Evolutionary conservation across 2,113 vertebrate genomes (phyloP).

Genomic region (Lethenteron reissneri): DNA sequence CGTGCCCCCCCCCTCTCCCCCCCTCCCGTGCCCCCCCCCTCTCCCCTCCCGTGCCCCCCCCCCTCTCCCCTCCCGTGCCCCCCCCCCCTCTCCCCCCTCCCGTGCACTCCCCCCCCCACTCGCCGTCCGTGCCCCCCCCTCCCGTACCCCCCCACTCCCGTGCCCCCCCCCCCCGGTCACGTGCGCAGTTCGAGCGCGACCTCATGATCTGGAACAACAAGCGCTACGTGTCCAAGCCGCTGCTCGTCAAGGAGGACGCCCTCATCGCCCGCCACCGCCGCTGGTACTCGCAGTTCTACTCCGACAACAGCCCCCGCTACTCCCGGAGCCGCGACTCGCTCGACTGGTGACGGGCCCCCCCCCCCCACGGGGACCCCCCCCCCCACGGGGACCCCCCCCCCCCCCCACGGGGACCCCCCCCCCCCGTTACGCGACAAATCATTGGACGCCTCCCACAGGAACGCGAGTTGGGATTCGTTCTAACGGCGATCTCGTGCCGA

Average conservation of each 20-base stretch:
- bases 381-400: constrained; percentile 1
- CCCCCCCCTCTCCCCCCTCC: too few species aligned
- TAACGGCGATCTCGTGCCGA: too few species aligned
- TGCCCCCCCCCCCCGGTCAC: too few species aligned
- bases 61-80: too few species aligned
- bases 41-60: too few species aligned
- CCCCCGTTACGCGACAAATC: not conserved
- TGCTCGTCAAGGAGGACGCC: constrained; percentile 40
- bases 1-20: too few species aligned
- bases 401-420: constrained; percentile 7
- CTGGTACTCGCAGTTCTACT: constrained; percentile 53
- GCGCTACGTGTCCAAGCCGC: constrained; percentile 31
- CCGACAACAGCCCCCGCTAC: constrained; percentile 25
- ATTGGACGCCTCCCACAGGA: not conserved
- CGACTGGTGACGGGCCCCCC: constrained; percentile 27
- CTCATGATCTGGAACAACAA: constrained; percentile 62
- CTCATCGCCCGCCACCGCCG: constrained; percentile 35
- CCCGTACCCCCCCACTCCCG: too few species aligned
- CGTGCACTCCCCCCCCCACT: too few species aligned
- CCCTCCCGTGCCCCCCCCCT: too few species aligned
- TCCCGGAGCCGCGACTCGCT: constrained; percentile 19
- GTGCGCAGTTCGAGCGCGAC: constrained; percentile 36
- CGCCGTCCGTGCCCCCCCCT: too few species aligned
- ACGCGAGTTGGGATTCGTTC: too few species aligned
- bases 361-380: constrained; percentile 7